Percentiles rank a stretch among this genome's conserved stretches.
Conservation (phyloP, 2,888 invertebrate genomes). For the Orchesellides sinensis region DNA sequence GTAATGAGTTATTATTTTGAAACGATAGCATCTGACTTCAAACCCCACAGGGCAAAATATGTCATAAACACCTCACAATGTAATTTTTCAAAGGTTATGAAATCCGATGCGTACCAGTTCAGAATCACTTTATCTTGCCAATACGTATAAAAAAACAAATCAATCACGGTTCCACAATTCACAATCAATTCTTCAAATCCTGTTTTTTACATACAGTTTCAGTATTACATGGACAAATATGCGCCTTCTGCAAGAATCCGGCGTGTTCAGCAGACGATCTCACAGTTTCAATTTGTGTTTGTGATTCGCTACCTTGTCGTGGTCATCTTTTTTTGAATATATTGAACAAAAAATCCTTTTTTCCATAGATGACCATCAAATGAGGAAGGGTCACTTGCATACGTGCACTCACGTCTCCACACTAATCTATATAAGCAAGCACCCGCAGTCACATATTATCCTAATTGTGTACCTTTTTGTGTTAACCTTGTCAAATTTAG, state of each 20-base stretch:
- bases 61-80: not conserved
- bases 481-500: slow-evolving; percentile 52
- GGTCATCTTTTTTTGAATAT: slow-evolving; percentile 14
- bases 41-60: slow-evolving; percentile 25
- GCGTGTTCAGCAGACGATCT: too few species aligned
- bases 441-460: slow-evolving; percentile 1
- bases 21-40: too few species aligned
- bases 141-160: too few species aligned
- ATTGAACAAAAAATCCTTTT: slow-evolving; percentile 30
- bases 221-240: not conserved
- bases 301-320: not conserved
- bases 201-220: not conserved
- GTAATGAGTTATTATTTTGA: slow-evolving; percentile 21
- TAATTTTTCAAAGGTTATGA: not conserved
- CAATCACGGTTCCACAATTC: not conserved
- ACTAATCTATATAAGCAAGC: not conserved
- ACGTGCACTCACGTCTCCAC: not conserved
- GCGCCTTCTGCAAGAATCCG: too few species aligned
- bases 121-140: too few species aligned
- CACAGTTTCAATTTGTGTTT: too few species aligned
- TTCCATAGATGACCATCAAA: slow-evolving; percentile 13
- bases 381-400: slow-evolving; percentile 44
- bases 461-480: not conserved
- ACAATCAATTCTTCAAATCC: slow-evolving; percentile 8
- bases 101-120: too few species aligned